phyloP scores from a whole-genome alignment of 1,140 invertebrate species.

The Dufourea novaeangliae region DNA sequence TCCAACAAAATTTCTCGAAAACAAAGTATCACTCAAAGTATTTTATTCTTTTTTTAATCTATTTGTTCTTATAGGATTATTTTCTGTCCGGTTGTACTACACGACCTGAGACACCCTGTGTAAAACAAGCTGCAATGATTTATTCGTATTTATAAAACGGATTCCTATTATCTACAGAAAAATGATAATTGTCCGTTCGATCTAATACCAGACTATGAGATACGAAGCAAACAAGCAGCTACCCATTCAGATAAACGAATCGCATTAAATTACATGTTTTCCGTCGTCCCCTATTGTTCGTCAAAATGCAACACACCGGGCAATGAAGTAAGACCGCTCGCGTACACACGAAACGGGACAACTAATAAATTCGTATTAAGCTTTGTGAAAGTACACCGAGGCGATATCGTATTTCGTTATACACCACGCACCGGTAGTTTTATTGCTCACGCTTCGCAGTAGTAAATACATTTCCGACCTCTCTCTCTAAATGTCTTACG shows the following conservation, averaged over 20 bases:
- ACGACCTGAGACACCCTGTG: too few relatives aligned
- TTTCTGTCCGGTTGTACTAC: too few relatives aligned
- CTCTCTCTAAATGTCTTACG: slow-evolving; percentile 59
- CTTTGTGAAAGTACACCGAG: slow-evolving; percentile 32
- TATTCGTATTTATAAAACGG: background rate
- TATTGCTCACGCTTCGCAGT: slow-evolving; percentile 62
- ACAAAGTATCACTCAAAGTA: too few relatives aligned
- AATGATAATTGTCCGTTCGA: slow-evolving; percentile 11
- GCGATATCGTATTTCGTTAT: slow-evolving; percentile 44
- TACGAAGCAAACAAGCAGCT: slow-evolving; percentile 1
- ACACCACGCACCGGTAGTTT: slow-evolving; percentile 57
- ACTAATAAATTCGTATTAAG: slow-evolving; percentile 57
- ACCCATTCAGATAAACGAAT: slow-evolving; percentile 26
- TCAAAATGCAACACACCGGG: slow-evolving; percentile 20
- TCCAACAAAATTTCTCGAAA: too few relatives aligned
- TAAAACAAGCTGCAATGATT: too few relatives aligned
- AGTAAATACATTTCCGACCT: slow-evolving; percentile 60
- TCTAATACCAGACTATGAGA: background rate
- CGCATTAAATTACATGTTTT: slow-evolving; percentile 25
- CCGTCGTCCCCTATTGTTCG: slow-evolving; percentile 30
- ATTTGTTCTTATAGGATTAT: too few relatives aligned
- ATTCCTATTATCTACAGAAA: background rate
- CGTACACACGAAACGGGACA: background rate
- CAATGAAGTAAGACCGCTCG: slow-evolving; percentile 10
- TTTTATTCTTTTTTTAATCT: too few relatives aligned